Evolutionary conservation across 1,140 invertebrate species (phyloP), one percentile per base, ranked within the genome.

Genomic region (Zaprionus gabonicus): DNA sequence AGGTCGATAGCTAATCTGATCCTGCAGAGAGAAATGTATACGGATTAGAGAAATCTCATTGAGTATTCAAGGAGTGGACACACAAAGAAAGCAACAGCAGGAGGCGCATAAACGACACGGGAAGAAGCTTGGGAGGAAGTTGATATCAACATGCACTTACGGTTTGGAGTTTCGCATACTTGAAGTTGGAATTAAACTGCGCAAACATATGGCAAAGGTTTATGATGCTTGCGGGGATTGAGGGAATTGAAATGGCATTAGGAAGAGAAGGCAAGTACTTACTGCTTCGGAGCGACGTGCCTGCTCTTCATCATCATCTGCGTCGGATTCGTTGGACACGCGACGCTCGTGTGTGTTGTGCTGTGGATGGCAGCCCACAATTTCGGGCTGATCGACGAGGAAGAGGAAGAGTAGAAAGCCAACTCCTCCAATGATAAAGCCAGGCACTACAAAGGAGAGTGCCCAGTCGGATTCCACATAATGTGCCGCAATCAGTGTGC

Each of bases 381-480:
- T 95, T 64, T 94, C 93, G 0, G 98, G 98, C 85, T 96, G 95
- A 55, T 96, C 95, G 1, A 97, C 96, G 15, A 99, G 93, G 91
- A 99, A 98, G 28, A 99, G 93, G 91, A 98, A 99, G 20, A 98
- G 94, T 0, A 98, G 55, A 71, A 98, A 95, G 13, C 97, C 98
- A 15, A 95, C 91, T 0, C 92, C 65, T 3, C 95, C 96, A 91
- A 99, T 98, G 56, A 98, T 96, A 12, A 96, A 93, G n/a, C 97
- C 97, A 6, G 98, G 98, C 57, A 99, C 95, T 44, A 99, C 96
- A 92, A 99, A 99, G 28, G 97, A 98, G 36, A 97, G 93, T 1
- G 97, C 96, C 98, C 98, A 99, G 92, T 98, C 95, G 1, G 92
- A 93, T 88, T 97, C 96, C 7, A 99, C 97, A 93, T 96, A 99